These are phyloP conservation scores for Diadegma fenestrale DNA, from an alignment of 2,888 invertebrate species.

Conservation along the genomic window DNA sequence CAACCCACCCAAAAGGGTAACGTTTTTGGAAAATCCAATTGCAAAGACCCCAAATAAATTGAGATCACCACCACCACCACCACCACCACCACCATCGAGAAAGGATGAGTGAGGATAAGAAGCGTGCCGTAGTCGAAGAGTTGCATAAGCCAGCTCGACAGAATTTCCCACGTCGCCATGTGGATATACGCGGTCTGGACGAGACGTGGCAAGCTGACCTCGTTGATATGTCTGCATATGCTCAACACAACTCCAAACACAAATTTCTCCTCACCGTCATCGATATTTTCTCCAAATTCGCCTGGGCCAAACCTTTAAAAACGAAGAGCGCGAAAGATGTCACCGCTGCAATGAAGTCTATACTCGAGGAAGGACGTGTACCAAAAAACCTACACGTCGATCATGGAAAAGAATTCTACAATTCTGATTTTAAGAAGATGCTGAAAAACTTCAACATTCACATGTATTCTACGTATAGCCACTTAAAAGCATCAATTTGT, in stretches of 20 bases:
- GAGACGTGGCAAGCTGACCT: slow-evolving; percentile 4
- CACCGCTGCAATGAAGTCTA: neutral
- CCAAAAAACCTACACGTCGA: slow-evolving; percentile 4
- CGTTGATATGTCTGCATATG: neutral
- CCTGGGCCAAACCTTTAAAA: slow-evolving; percentile 3
- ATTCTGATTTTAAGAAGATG: neutral
- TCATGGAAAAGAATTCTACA: neutral
- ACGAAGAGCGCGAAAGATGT: slow-evolving; percentile 16
- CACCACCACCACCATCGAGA: no score
- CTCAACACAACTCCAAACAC: neutral
- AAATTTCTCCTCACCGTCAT: slow-evolving; percentile 16
- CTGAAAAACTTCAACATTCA: neutral
- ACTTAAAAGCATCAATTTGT: slow-evolving; percentile 75
- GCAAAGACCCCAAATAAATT: no score
- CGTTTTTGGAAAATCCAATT: no score
- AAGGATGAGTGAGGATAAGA: neutral
- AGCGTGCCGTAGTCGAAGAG: neutral
- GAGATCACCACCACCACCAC: no score
- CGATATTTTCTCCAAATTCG: slow-evolving; percentile 9
- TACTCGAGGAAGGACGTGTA: neutral
- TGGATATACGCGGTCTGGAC: slow-evolving; percentile 1
- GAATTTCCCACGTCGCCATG: neutral
- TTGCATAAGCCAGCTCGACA: neutral
- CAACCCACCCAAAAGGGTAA: no score
- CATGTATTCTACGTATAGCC: slow-evolving; percentile 11